Conservation (phyloP, 2,113 vertebrate genomes). For the Vimba vimba region DNA sequence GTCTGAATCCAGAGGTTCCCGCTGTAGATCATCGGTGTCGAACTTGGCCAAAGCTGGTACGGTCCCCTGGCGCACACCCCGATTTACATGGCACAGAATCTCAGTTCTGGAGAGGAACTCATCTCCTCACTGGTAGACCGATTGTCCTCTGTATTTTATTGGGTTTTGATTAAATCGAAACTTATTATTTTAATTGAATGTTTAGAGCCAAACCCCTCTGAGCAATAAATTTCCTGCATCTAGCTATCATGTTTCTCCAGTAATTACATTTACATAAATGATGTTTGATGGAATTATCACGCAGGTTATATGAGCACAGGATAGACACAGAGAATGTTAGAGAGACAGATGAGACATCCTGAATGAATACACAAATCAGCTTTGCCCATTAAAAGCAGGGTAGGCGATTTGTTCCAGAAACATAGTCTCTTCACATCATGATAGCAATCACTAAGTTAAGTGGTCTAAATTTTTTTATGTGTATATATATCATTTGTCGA, state of each 20-base stretch:
- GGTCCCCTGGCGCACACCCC: slow-evolving; percentile 41
- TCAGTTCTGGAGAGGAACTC: slow-evolving; percentile 44
- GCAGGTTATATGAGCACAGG: slow-evolving; percentile 79
- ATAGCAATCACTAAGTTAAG: too few species aligned
- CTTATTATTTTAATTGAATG: slow-evolving; percentile 99
- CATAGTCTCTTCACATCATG: too few species aligned
- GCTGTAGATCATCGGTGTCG: slow-evolving; percentile 45
- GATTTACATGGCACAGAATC: slow-evolving; percentile 46
- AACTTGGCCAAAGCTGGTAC: slow-evolving; percentile 30
- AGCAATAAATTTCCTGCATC: slow-evolving; percentile 94
- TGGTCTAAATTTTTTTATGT: too few species aligned
- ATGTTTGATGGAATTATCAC: slow-evolving; percentile 92
- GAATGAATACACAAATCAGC: neutral
- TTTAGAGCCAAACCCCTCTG: slow-evolving; percentile 91
- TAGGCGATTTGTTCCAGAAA: too few species aligned
- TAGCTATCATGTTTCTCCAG: slow-evolving; percentile 90
- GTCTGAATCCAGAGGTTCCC: slow-evolving; percentile 45
- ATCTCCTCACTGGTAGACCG: slow-evolving; percentile 80
- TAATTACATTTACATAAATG: slow-evolving; percentile 99
- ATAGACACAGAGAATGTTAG: slow-evolving; percentile 72
- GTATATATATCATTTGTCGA: too few species aligned
- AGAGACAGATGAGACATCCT: slow-evolving; percentile 68
- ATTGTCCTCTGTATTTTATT: slow-evolving; percentile 95
- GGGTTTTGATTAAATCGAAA: slow-evolving; percentile 97
- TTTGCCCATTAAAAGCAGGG: neutral